Conservation (phyloP, 2,797 vertebrate species). For the Typhlichthys subterraneus region DNA sequence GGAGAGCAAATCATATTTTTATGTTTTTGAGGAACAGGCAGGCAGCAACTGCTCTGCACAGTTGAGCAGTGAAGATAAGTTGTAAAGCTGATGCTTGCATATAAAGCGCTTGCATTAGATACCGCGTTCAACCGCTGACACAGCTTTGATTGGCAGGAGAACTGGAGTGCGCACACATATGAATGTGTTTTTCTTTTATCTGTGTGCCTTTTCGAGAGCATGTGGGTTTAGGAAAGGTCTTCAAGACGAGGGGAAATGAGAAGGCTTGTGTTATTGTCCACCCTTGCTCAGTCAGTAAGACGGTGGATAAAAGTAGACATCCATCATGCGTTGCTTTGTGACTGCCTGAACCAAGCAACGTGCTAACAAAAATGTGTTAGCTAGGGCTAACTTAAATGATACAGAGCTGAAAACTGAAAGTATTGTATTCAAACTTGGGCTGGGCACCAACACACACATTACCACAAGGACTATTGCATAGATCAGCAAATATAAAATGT, state of each 20-base stretch:
- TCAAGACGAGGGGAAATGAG: constrained; percentile 50
- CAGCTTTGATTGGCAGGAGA: constrained; percentile 53
- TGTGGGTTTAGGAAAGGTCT: constrained; percentile 33
- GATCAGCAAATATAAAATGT: constrained; percentile 7
- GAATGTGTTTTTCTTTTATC: constrained; percentile 10
- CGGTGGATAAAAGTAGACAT: constrained; percentile 45
- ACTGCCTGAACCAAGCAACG: constrained; percentile 28
- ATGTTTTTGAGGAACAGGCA: constrained; percentile 57
- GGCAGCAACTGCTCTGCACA: constrained; percentile 73
- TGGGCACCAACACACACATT: not conserved
- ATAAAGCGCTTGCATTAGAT: constrained; percentile 71
- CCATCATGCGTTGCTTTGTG: constrained; percentile 54
- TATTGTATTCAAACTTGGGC: not conserved
- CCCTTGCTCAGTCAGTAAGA: constrained; percentile 48
- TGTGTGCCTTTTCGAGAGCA: constrained; percentile 13
- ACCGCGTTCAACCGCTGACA: constrained; percentile 69
- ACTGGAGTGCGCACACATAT: constrained; percentile 4
- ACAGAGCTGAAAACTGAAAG: constrained; percentile 43
- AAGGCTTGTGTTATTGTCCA: constrained; percentile 50
- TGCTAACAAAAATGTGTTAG: constrained; percentile 40
- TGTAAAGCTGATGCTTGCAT: constrained; percentile 76
- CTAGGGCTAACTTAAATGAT: constrained; percentile 41
- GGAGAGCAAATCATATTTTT: not conserved
- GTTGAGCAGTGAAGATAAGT: constrained; percentile 79
- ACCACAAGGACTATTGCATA: not conserved